phyloP scores from a whole-genome alignment of 1,140 invertebrate genomes.

The Bombus superbus region DNA sequence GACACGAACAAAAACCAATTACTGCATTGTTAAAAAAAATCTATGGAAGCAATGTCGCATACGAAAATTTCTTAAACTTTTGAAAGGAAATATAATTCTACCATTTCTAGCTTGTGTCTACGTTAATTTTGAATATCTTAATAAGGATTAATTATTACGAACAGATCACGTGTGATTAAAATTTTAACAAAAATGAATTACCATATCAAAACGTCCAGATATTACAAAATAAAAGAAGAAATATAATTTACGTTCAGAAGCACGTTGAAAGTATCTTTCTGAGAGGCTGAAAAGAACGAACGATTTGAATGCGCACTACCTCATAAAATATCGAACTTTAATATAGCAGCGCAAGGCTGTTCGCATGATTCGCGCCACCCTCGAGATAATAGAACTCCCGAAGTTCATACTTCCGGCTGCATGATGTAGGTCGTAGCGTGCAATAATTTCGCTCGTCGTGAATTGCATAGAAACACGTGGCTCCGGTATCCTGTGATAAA shows the following conservation, averaged over 20 bases:
- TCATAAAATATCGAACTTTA: constrained; percentile 27
- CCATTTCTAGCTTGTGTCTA: too few species aligned
- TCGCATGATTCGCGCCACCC: constrained; percentile 3
- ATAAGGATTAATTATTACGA: too few species aligned
- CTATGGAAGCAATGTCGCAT: too few species aligned
- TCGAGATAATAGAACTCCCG: constrained; percentile 14
- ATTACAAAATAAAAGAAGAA: not conserved
- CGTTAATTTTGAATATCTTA: too few species aligned
- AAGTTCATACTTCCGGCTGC: constrained; percentile 21
- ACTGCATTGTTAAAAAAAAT: too few species aligned
- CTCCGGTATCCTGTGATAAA: constrained; percentile 23
- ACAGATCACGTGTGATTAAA: too few species aligned
- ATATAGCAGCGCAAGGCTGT: not conserved
- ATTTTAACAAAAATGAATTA: too few species aligned
- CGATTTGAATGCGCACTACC: not conserved
- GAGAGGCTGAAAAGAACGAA: not conserved
- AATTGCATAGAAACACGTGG: constrained; percentile 11
- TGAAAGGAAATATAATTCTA: too few species aligned
- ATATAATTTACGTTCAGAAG: not conserved
- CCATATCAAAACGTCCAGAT: not conserved
- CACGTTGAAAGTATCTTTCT: not conserved
- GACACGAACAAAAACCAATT: too few species aligned
- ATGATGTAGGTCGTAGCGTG: constrained; percentile 20
- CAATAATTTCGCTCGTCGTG: constrained; percentile 37
- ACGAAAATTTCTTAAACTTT: too few species aligned